A percentile compares a stretch with the other conserved stretches of the same genome.
phyloP scores from a whole-genome alignment of 2,888 invertebrate species.

The Hydrotaea cyrtoneurina region DNA sequence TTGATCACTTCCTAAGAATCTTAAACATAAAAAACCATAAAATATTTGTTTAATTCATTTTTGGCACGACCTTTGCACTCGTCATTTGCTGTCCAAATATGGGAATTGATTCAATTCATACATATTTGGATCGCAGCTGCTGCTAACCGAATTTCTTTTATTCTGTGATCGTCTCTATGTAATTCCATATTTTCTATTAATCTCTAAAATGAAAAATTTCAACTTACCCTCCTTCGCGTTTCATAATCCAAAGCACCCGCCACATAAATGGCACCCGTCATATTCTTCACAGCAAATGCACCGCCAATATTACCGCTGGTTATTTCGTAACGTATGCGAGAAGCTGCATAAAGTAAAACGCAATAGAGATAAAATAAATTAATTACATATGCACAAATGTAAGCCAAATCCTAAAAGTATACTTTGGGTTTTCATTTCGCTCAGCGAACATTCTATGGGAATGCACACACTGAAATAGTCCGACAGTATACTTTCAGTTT shows the following conservation, averaged over 20 bases:
- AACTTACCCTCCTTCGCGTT: slow-evolving; percentile 95
- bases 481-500: slow-evolving; percentile 15
- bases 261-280: slow-evolving; percentile 99
- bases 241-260: slow-evolving; percentile 98
- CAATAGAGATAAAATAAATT: slow-evolving; percentile 12
- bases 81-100: too few relatives aligned
- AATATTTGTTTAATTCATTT: too few relatives aligned
- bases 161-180: too few relatives aligned
- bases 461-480: neutral
- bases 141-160: too few relatives aligned
- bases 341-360: slow-evolving; percentile 85
- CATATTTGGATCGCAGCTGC: too few relatives aligned
- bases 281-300: slow-evolving; percentile 98
- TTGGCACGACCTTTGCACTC: too few relatives aligned
- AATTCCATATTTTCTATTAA: too few relatives aligned
- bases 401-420: slow-evolving; percentile 48
- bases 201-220: neutral
- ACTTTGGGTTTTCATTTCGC: slow-evolving; percentile 7
- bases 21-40: too few relatives aligned
- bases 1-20: too few relatives aligned
- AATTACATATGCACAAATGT: slow-evolving; percentile 32
- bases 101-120: too few relatives aligned
- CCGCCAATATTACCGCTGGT: slow-evolving; percentile 99
- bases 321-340: slow-evolving; percentile 99
- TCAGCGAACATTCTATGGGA: neutral